phyloP scores from a whole-genome alignment of 35 echinoderm and acorn worm species.

The Stichopus chloronotus region DNA sequence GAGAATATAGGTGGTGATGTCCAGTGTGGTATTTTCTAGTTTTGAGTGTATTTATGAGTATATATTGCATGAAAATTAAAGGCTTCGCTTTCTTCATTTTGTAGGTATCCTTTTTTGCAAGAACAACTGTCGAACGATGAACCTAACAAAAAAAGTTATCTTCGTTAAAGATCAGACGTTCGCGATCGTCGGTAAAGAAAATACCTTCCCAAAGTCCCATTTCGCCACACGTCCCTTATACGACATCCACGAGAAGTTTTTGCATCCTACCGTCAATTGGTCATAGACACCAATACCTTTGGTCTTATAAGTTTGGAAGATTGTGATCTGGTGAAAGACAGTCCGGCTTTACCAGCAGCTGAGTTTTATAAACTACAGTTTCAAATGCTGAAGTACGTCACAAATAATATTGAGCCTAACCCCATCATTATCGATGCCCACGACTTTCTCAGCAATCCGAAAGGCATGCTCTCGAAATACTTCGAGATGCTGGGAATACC shows the following conservation, averaged over 20 bases:
- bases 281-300: not conserved
- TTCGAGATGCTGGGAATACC: constrained; percentile 2
- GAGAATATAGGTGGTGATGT: too few species aligned
- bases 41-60: too few species aligned
- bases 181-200: not conserved
- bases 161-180: constrained; percentile 3
- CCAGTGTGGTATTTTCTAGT: too few species aligned
- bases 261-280: not conserved
- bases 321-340: not conserved
- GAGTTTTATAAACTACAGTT: not conserved
- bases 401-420: not conserved
- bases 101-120: not conserved
- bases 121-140: not conserved
- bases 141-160: not conserved
- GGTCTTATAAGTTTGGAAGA: not conserved
- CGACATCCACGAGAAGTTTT: not conserved
- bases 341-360: not conserved
- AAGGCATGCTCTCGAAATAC: constrained; percentile 25
- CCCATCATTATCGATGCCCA: constrained; percentile 11
- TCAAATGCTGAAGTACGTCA: not conserved
- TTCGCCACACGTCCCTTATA: not conserved
- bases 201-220: not conserved
- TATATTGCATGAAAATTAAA: too few species aligned
- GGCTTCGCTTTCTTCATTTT: not conserved
- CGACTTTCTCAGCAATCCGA: constrained; percentile 3